These are phyloP conservation scores for Rambutsinella grinnellia DNA, from an alignment of 2,888 invertebrate genomes.

Conservation along the genomic window DNA sequence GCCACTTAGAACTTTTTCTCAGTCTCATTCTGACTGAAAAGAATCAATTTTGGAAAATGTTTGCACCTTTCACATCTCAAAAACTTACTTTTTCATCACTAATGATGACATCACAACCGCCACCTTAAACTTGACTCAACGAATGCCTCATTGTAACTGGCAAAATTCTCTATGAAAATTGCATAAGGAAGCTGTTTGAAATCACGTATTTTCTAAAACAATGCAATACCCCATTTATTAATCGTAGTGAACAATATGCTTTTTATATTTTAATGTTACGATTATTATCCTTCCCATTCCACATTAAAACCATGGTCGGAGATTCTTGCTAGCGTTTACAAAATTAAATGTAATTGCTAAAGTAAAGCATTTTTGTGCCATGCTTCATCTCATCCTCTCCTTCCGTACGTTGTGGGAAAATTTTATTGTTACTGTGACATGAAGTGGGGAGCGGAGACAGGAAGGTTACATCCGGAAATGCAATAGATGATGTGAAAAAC, in stretches of 20 bases:
- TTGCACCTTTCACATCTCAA: background rate
- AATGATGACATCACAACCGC: background rate
- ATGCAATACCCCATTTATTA: too few relatives aligned
- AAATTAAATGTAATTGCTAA: constrained; percentile 32
- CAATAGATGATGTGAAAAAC: constrained; percentile 32
- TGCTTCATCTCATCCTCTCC: background rate
- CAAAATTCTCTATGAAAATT: too few relatives aligned
- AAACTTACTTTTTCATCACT: background rate
- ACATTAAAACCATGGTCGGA: too few relatives aligned
- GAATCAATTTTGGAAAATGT: too few relatives aligned
- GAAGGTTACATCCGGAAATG: constrained; percentile 41
- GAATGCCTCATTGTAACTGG: too few relatives aligned
- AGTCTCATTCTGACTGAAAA: constrained; percentile 46
- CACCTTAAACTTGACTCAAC: too few relatives aligned
- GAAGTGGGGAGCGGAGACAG: constrained; percentile 5
- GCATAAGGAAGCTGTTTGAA: too few relatives aligned
- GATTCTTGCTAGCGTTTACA: constrained; percentile 19
- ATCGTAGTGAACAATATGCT: too few relatives aligned
- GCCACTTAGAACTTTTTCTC: constrained; percentile 46
- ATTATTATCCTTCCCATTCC: too few relatives aligned
- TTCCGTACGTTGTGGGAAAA: constrained; percentile 28
- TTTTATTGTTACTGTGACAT: constrained; percentile 31
- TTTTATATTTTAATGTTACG: too few relatives aligned
- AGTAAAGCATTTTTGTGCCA: constrained; percentile 6
- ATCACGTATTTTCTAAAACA: too few relatives aligned